Conservation (phyloP, 2,113 vertebrate species). For the Cebus imitator region DNA sequence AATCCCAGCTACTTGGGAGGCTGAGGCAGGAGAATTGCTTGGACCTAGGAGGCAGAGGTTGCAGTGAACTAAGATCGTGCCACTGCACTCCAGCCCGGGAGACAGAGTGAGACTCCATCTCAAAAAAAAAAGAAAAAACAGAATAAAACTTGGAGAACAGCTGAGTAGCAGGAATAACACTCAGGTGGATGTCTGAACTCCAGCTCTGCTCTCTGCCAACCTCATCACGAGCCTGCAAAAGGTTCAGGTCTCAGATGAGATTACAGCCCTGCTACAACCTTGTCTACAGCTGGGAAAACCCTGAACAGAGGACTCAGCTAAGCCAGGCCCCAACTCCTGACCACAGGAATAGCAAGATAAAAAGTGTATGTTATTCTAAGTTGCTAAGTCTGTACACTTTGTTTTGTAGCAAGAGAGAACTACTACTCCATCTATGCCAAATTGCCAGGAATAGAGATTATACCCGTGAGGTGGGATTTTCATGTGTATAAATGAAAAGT, state of each 20-base stretch:
- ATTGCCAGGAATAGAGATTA: background rate
- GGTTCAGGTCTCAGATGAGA: background rate
- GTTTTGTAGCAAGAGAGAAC: background rate
- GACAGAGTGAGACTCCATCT: no score
- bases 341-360: background rate
- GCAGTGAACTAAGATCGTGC: no score
- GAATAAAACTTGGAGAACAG: background rate
- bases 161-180: background rate
- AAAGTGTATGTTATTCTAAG: background rate
- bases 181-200: background rate
- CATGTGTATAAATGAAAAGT: background rate
- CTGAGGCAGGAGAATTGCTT: no score
- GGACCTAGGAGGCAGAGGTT: no score
- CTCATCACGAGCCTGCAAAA: background rate
- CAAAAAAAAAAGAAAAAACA: background rate
- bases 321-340: no score
- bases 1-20: no score
- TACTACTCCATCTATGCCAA: background rate
- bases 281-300: background rate
- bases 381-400: background rate
- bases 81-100: no score
- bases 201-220: background rate
- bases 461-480: background rate
- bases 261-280: background rate
- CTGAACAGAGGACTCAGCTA: background rate